A percentile compares a stretch with the other conserved stretches of the same genome.
These are phyloP conservation scores for Drosophila orena DNA, from an alignment of 1,140 invertebrate genomes.

Conservation along the genomic window DNA sequence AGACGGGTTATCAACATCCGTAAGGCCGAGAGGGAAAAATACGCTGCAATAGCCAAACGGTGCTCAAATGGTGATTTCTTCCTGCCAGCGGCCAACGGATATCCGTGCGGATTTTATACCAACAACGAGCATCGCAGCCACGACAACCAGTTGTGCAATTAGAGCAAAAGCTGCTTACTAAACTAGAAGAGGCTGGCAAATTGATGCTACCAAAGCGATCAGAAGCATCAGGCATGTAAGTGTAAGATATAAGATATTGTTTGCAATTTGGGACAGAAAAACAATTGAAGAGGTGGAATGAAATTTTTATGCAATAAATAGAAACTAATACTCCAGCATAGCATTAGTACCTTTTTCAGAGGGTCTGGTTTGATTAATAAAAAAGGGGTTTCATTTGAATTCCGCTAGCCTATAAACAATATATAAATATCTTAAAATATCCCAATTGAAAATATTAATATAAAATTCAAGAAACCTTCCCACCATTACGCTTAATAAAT, in stretches of 20 bases:
- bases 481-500: conserved; percentile 8
- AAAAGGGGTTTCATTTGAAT: too few relatives aligned
- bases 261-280: too few relatives aligned
- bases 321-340: too few relatives aligned
- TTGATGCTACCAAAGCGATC: conserved; percentile 62
- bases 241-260: too few relatives aligned
- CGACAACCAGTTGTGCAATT: conserved; percentile 59
- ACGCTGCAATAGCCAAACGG: conserved; percentile 73
- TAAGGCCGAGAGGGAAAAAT: conserved; percentile 36
- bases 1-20: conserved; percentile 79
- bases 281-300: neutral
- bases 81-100: conserved; percentile 77
- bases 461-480: neutral
- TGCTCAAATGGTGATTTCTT: conserved; percentile 83
- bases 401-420: too few relatives aligned
- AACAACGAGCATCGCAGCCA: conserved; percentile 32
- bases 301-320: too few relatives aligned
- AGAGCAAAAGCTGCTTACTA: conserved; percentile 56
- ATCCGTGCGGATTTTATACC: conserved; percentile 81
- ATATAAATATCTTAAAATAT: neutral
- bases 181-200: conserved; percentile 78
- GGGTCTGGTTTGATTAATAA: too few relatives aligned
- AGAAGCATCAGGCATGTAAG: conserved; percentile 55
- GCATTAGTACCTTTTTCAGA: too few relatives aligned
- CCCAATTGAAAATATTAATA: neutral